Evolutionary conservation across 2,113 vertebrate genomes (phyloP), one percentile per base, ranked within the genome.

Genomic region (Platanista minor): DNA sequence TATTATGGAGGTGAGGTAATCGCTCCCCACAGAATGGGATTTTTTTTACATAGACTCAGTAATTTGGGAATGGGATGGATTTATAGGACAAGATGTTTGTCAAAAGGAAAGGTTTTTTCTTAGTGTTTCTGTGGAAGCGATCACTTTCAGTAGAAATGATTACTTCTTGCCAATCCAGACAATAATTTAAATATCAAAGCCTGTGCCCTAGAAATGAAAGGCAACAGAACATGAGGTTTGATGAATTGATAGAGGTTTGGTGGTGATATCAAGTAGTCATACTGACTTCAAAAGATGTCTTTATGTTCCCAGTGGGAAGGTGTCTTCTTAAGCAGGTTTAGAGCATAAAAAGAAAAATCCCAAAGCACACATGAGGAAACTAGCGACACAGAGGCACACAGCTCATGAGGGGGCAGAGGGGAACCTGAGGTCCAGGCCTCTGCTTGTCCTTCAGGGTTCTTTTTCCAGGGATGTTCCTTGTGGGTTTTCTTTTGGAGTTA

Each of bases 141-240:
- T 97, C 87, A 96, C 61, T 97, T 98, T 90, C 95, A 36, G 66
- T 33, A 81, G 87, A 89, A 82, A 94, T 97, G 95, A 97, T 97
- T 97, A 83, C 93, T 96, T 98, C 86, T 90, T 97, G 96, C 88
- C 93, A 97, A 95, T 96, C 13, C 97, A 98, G 96, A 85, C 97
- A 97, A 97, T 97, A 80, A 98, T 98, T 98, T 98, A 98, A 98
- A 98, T 98, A 98, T 92, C 93, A 94, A 91, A 96, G 94, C n/a
- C 54, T 14, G 33, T 96, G 94, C 93, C 97, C 97, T 98, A 96
- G 97, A 98, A 98, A 98, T 97, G 97, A 98, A 98, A 98, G 95
- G 57, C 83, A 97, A 83, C 85, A 97, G 97, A 98, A 98, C 98
- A 97, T 96, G 97, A 23, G 21, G 57, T 67, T 43, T 93, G 96